Conservation (phyloP, 2,888 invertebrate genomes). For the Drosophila fulvimacula region DNA sequence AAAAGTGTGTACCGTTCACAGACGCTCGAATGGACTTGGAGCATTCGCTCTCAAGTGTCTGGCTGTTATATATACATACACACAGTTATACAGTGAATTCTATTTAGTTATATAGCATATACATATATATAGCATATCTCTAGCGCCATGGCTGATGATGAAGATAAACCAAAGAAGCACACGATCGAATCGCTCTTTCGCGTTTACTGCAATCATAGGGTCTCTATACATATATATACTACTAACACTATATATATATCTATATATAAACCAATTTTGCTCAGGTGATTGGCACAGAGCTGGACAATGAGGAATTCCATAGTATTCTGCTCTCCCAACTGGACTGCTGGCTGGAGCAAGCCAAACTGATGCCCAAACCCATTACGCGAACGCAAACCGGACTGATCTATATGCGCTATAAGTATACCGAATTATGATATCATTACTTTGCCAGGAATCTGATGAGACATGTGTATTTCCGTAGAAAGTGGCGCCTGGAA, state of each 20-base stretch:
- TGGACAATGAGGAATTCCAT: constrained; percentile 66
- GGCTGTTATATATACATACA: background rate
- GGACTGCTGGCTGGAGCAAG: constrained; percentile 73
- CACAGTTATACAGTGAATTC: background rate
- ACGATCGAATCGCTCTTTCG: constrained; percentile 72
- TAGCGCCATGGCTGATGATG: constrained; percentile 73
- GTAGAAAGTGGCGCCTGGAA: constrained; percentile 77
- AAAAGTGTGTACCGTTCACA: background rate
- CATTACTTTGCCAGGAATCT: constrained; percentile 6
- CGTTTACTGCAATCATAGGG: constrained; percentile 69
- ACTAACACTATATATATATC: background rate
- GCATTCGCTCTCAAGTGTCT: constrained; percentile 13
- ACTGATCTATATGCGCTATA: constrained; percentile 76
- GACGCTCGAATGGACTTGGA: constrained; percentile 1
- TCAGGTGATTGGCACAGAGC: constrained; percentile 54
- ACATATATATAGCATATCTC: background rate
- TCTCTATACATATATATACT: constrained; percentile 11
- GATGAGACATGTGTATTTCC: constrained; percentile 7
- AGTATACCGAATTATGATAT: constrained; percentile 39
- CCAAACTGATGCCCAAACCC: constrained; percentile 61
- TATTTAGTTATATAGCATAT: background rate
- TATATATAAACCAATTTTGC: background rate
- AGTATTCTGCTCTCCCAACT: constrained; percentile 74
- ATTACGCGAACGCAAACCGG: constrained; percentile 74
- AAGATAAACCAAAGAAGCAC: constrained; percentile 65